phyloP scores from a whole-genome alignment of 2,888 invertebrate species.

The Leptinotarsa tumamoca region DNA sequence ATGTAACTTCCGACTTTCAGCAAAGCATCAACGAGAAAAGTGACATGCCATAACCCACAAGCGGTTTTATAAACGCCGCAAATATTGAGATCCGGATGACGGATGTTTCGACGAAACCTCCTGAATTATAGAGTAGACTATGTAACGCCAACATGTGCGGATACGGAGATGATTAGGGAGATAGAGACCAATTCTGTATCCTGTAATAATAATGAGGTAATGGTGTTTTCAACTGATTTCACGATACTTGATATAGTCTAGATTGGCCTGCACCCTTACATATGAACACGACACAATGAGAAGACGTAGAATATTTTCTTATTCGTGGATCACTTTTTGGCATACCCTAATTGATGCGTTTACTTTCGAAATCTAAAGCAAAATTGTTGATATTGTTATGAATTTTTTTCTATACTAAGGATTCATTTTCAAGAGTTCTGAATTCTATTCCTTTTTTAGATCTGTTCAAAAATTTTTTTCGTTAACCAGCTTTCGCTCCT shows the following conservation, averaged over 20 bases:
- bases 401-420: no score
- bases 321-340: no score
- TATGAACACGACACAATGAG: no score
- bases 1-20: constrained; percentile 4
- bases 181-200: background rate
- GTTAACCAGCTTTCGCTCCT: no score
- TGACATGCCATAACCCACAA: constrained; percentile 37
- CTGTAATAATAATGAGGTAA: background rate
- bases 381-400: no score
- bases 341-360: no score
- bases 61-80: constrained; percentile 42
- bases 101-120: constrained; percentile 37
- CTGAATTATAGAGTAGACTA: constrained; percentile 35
- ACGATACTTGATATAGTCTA: background rate
- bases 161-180: constrained; percentile 29
- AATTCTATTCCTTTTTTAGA: no score
- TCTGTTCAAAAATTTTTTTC: no score
- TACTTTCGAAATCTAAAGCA: no score
- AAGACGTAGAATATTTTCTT: no score
- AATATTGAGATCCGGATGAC: constrained; percentile 44
- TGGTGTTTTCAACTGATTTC: background rate
- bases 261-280: no score
- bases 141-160: constrained; percentile 25
- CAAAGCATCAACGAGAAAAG: constrained; percentile 18
- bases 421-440: no score